Percentiles rank a stretch among this genome's conserved stretches.
Conservation (phyloP, 2,888 invertebrate species). For the Drosophila nr. medialis region DNA sequence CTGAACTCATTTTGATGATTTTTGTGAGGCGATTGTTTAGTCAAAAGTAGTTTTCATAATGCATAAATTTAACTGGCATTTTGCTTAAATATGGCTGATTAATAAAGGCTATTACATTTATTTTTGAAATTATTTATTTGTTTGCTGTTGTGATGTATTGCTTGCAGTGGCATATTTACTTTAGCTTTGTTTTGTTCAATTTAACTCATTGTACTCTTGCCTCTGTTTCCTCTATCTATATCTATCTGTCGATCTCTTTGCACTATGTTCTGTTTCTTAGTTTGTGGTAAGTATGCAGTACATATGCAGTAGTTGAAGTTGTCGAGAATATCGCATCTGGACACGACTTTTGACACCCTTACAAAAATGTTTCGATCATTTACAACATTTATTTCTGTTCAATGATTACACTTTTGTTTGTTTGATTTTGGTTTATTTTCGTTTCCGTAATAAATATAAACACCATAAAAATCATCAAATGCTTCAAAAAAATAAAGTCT, state of each 20-base stretch:
- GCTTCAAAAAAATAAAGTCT: slow-evolving; percentile 46
- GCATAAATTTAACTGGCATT: slow-evolving; percentile 35
- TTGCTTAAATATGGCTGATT: slow-evolving; percentile 37
- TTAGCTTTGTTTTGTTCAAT: slow-evolving; percentile 8
- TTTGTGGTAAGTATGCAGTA: slow-evolving; percentile 73
- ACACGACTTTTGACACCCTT: slow-evolving; percentile 33
- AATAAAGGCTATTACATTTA: slow-evolving; percentile 45
- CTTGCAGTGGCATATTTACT: slow-evolving; percentile 29
- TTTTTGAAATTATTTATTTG: slow-evolving; percentile 15
- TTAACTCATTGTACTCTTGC: slow-evolving; percentile 2
- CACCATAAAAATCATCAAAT: slow-evolving; percentile 85
- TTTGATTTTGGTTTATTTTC: slow-evolving; percentile 27
- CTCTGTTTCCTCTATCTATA: slow-evolving; percentile 8
- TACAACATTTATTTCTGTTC: slow-evolving; percentile 35
- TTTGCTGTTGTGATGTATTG: slow-evolving; percentile 20
- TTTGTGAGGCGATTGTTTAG: slow-evolving; percentile 82
- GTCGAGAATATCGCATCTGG: slow-evolving; percentile 45
- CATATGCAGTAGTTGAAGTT: slow-evolving; percentile 35
- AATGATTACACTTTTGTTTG: slow-evolving; percentile 6
- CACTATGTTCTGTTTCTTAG: slow-evolving; percentile 33
- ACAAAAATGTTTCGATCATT: slow-evolving; percentile 52
- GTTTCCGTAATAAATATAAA: slow-evolving; percentile 31
- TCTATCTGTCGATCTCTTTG: slow-evolving; percentile 23
- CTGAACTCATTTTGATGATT: slow-evolving; percentile 82
- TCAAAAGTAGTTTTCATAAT: slow-evolving; percentile 58